Conservation (phyloP, 2,113 vertebrate genomes). For the Megaptera novaeangliae region DNA sequence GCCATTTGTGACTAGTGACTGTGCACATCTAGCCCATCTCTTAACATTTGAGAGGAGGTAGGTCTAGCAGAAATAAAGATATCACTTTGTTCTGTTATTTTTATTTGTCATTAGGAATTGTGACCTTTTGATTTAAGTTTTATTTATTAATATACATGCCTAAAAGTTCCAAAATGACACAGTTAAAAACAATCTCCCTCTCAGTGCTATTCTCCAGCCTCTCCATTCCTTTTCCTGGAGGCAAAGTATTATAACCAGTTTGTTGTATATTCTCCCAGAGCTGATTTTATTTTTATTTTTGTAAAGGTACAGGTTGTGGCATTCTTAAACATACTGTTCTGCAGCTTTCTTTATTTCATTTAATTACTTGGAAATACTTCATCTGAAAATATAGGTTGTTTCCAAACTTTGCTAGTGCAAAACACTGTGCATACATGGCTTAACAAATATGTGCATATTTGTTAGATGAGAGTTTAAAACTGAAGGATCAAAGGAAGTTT, state of each 20-base stretch:
- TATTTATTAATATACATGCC: not conserved
- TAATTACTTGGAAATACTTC: not conserved
- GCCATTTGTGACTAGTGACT: not conserved
- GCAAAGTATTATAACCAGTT: not conserved
- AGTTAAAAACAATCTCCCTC: not conserved
- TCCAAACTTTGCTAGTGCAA: not conserved
- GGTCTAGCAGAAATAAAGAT: not conserved
- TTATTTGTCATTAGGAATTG: not conserved
- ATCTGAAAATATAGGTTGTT: not conserved
- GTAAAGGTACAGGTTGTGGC: not conserved
- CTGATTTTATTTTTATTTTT: not conserved
- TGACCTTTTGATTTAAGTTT: not conserved
- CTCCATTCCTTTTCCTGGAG: not conserved
- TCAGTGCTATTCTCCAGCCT: not conserved
- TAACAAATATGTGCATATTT: not conserved
- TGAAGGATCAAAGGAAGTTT: not conserved
- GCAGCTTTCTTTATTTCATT: not conserved
- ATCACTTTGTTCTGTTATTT: not conserved
- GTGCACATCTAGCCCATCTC: not conserved
- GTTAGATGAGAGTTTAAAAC: not conserved
- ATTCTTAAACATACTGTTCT: not conserved
- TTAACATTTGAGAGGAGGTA: not conserved
- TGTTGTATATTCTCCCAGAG: not conserved
- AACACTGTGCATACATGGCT: not conserved
- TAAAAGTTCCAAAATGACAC: not conserved